These are phyloP conservation scores for Xiphydria camelus DNA, from an alignment of 2,888 invertebrate species.

Conservation along the genomic window DNA sequence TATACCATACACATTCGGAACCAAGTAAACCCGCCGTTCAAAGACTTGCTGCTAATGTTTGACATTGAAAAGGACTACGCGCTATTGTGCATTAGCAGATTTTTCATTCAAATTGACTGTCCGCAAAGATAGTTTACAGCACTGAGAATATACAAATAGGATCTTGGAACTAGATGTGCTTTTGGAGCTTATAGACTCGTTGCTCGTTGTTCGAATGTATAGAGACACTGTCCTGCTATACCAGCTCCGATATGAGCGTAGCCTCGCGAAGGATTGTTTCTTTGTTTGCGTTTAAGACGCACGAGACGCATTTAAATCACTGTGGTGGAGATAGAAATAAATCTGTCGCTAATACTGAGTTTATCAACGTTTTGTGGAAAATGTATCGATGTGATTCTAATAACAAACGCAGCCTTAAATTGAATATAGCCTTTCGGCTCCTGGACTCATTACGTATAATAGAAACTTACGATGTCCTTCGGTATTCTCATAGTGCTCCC, in stretches of 20 bases:
- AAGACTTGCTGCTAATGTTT: background rate
- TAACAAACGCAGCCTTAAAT: conserved; percentile 9
- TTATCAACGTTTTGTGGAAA: conserved; percentile 15
- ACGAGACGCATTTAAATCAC: conserved; percentile 17
- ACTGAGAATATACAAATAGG: too few species aligned
- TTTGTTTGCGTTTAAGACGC: conserved; percentile 7
- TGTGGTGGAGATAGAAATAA: conserved; percentile 21
- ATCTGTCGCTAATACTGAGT: conserved; percentile 14
- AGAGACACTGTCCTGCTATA: too few species aligned
- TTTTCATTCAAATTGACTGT: too few species aligned
- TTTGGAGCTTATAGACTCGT: too few species aligned
- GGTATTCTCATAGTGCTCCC: conserved; percentile 24
- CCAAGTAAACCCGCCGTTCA: background rate
- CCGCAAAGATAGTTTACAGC: too few species aligned
- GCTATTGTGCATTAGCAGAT: background rate
- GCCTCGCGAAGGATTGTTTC: too few species aligned
- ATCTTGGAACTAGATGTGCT: too few species aligned
- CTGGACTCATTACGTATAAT: conserved; percentile 23
- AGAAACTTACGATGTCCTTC: conserved; percentile 7
- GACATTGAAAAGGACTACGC: background rate
- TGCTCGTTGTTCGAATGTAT: too few species aligned
- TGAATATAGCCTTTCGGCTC: conserved; percentile 19
- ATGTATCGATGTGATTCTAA: conserved; percentile 25
- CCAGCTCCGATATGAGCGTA: too few species aligned
- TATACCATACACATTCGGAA: background rate